Conservation (phyloP, 2,113 vertebrate species). For the Sceloporus undulatus region DNA sequence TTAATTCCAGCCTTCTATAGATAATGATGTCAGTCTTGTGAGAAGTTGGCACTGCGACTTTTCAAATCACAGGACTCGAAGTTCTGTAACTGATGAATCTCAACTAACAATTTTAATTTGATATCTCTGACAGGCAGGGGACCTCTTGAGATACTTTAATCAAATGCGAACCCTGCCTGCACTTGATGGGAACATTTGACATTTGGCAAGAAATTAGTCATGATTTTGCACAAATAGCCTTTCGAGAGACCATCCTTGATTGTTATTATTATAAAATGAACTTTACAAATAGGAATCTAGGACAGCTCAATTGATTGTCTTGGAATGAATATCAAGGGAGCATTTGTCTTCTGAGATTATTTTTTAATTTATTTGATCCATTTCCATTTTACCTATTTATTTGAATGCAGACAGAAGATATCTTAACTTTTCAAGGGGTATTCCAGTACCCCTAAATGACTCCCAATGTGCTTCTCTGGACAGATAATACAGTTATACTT, state of each 20-base stretch:
- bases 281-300: constrained; percentile 9
- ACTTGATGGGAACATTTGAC: constrained; percentile 18
- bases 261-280: constrained; percentile 26
- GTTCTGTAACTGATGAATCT: constrained; percentile 27
- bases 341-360: not conserved
- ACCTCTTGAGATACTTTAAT: constrained; percentile 35
- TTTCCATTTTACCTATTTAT: not conserved
- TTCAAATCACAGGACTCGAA: constrained; percentile 24
- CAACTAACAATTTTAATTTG: constrained; percentile 42
- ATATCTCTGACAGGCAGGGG: constrained; percentile 21
- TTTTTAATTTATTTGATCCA: not conserved
- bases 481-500: not conserved
- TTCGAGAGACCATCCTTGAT: not conserved
- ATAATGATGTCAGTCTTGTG: constrained; percentile 17
- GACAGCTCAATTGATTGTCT: constrained; percentile 21
- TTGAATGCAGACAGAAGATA: not conserved
- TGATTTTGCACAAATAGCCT: constrained; percentile 15
- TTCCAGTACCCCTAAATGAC: not conserved
- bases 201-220: constrained; percentile 28
- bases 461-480: not conserved
- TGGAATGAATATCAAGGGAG: constrained; percentile 20
- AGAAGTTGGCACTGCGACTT: constrained; percentile 8
- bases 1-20: constrained; percentile 21
- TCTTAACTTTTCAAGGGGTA: not conserved
- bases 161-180: constrained; percentile 21